Evolutionary conservation across 1,140 invertebrate species (phyloP).

Genomic region (Psilanteris sp.): DNA sequence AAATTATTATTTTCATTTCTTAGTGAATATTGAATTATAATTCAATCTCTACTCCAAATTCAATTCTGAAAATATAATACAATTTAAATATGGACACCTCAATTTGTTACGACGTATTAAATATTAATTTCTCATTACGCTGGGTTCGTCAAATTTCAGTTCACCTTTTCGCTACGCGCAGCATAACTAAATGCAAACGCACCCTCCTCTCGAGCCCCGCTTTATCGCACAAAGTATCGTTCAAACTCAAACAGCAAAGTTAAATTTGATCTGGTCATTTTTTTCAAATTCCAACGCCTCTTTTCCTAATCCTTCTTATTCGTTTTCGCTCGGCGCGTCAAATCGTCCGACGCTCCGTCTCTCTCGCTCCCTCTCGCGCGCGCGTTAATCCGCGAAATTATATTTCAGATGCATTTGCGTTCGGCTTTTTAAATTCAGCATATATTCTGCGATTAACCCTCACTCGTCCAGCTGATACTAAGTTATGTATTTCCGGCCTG

Average conservation of each 20-base stretch:
- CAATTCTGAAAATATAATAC: no score
- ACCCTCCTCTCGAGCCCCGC: no score
- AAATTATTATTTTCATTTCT: no score
- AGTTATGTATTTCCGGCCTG: slow-evolving; percentile 72
- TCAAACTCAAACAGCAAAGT: slow-evolving; percentile 16
- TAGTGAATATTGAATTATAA: no score
- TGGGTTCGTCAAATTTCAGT: no score
- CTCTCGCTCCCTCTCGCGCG: slow-evolving; percentile 21
- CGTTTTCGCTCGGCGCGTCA: slow-evolving; percentile 27
- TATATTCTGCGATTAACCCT: slow-evolving; percentile 73
- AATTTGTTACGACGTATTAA: no score
- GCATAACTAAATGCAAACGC: no score
- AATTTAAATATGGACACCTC: no score
- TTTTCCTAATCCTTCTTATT: slow-evolving; percentile 59
- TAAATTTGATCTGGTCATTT: slow-evolving; percentile 5
- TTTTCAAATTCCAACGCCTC: slow-evolving; percentile 23
- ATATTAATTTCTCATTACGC: no score
- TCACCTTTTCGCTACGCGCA: no score
- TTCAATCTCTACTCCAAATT: no score
- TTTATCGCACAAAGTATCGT: slow-evolving; percentile 33
- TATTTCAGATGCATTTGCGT: slow-evolving; percentile 61
- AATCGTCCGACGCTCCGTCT: slow-evolving; percentile 34
- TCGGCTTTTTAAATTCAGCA: slow-evolving; percentile 61
- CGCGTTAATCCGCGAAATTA: slow-evolving; percentile 71
- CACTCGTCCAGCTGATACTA: slow-evolving; percentile 69